phyloP scores from a whole-genome alignment of 2,888 invertebrate genomes.

The Monopis laevigella region DNA sequence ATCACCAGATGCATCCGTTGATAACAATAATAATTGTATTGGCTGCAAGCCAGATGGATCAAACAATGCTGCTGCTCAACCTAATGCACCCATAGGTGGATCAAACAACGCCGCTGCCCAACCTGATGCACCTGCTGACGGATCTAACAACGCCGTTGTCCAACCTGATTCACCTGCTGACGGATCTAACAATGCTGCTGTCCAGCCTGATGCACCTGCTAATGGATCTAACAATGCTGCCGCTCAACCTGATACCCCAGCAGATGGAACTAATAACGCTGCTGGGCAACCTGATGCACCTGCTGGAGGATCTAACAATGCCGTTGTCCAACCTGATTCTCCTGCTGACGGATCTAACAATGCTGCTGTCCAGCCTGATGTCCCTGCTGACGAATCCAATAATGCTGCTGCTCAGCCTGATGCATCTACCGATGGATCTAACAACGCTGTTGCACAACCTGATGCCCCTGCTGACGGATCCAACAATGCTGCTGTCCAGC shows the following conservation, averaged over 20 bases:
- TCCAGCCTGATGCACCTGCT: not conserved
- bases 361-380: conserved; percentile 4
- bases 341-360: not conserved
- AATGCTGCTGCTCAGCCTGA: conserved; percentile 9
- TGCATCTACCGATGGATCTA: conserved; percentile 3
- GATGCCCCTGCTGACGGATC: not conserved
- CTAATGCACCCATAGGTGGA: not conserved
- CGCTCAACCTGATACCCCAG: conserved; percentile 6
- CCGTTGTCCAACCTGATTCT: not conserved
- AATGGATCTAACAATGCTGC: conserved; percentile 9
- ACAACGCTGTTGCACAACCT: not conserved
- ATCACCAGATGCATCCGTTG: not conserved
- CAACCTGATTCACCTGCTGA: not conserved
- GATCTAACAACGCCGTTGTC: not conserved
- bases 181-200: not conserved
- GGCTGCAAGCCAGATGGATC: conserved; percentile 7
- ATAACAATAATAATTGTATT: conserved; percentile 9
- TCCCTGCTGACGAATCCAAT: not conserved
- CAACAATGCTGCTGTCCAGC: not conserved
- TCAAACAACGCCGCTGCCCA: not conserved
- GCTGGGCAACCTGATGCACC: not conserved
- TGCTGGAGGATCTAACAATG: conserved; percentile 5
- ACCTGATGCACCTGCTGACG: not conserved
- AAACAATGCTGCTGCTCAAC: not conserved
- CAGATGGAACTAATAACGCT: not conserved